phyloP scores from a whole-genome alignment of 1,140 invertebrate species.

The Harpegnathos saltator region DNA sequence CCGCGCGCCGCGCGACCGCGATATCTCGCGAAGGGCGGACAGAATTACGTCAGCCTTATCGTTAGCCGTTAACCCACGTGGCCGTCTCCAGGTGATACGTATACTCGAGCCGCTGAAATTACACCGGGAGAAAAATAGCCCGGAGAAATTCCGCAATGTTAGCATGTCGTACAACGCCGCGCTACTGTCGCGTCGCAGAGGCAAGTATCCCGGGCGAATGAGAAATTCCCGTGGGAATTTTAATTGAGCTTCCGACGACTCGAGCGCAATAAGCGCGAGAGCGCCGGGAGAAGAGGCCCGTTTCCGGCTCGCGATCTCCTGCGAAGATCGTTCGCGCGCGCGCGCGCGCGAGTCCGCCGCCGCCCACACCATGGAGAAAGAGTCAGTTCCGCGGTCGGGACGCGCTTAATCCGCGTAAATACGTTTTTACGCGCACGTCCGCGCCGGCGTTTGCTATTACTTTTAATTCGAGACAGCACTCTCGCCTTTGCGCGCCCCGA shows the following conservation, averaged over 20 bases:
- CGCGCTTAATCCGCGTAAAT: conserved; percentile 54
- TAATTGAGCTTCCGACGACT: conserved; percentile 79
- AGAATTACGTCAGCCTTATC: conserved; percentile 71
- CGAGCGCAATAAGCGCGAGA: conserved; percentile 71
- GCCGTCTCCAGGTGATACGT: conserved; percentile 53
- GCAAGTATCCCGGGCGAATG: conserved; percentile 67
- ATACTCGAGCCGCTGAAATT: conserved; percentile 24
- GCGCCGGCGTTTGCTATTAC: conserved; percentile 9
- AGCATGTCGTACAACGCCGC: conserved; percentile 44
- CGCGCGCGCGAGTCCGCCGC: neutral
- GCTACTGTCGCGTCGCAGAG: conserved; percentile 6
- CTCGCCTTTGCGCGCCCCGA: neutral
- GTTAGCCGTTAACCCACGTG: conserved; percentile 45
- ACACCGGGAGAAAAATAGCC: conserved; percentile 61
- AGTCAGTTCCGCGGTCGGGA: conserved; percentile 4
- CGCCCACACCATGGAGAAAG: conserved; percentile 11
- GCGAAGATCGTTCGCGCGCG: neutral
- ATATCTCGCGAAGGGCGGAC: conserved; percentile 55
- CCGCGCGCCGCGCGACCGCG: conserved; percentile 57
- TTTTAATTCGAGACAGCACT: conserved; percentile 8
- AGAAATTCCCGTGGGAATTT: conserved; percentile 81
- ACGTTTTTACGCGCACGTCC: conserved; percentile 46
- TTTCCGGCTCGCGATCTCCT: conserved; percentile 25
- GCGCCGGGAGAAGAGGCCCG: neutral
- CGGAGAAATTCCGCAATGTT: conserved; percentile 56